phyloP scores from a whole-genome alignment of 1,140 invertebrate species.

The Trichonephila clavipes region DNA sequence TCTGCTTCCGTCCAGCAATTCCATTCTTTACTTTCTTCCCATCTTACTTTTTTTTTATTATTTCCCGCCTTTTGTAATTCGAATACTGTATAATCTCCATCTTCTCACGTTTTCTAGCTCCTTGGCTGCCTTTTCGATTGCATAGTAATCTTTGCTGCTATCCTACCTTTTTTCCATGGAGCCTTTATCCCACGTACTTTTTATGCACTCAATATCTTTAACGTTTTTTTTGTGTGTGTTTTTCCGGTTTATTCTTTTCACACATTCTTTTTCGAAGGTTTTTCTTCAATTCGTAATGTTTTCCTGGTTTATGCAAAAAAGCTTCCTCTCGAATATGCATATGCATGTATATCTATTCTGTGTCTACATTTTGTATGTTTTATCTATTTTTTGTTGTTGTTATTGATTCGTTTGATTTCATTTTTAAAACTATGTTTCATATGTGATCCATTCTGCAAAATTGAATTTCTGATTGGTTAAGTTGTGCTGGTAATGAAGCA shows the following conservation, averaged over 20 bases:
- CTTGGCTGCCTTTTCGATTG: conserved; percentile 19
- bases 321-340: too few relatives aligned
- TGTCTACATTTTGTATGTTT: too few relatives aligned
- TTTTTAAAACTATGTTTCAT: too few relatives aligned
- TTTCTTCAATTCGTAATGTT: background rate
- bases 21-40: conserved; percentile 22
- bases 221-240: background rate
- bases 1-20: background rate
- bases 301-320: background rate
- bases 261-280: background rate
- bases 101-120: conserved; percentile 37
- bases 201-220: background rate
- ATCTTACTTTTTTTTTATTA: background rate
- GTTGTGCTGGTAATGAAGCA: too few relatives aligned
- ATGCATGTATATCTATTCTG: too few relatives aligned
- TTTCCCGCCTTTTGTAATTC: conserved; percentile 58
- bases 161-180: background rate
- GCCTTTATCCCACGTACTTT: background rate
- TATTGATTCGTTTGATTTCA: too few relatives aligned
- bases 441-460: too few relatives aligned
- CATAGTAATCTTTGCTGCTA: background rate
- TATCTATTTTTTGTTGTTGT: too few relatives aligned
- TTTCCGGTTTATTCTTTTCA: background rate
- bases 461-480: too few relatives aligned
- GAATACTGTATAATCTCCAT: conserved; percentile 58